phyloP scores from a whole-genome alignment of 2,113 vertebrate species.

The Panthera uncia region DNA sequence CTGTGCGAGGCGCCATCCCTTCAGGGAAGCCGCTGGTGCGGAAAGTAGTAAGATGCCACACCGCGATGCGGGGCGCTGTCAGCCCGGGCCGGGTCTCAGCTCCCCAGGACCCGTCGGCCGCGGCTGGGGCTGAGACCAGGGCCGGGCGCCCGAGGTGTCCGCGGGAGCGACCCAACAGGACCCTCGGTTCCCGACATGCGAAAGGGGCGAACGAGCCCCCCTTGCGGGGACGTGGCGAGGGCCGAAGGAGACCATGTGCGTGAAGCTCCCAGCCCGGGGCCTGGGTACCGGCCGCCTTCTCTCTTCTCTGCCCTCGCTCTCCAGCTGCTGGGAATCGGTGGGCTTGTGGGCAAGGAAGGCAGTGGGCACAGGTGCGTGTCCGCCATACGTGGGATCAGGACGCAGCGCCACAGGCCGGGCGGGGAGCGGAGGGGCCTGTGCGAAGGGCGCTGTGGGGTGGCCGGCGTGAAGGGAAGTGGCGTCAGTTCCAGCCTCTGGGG shows the following conservation, averaged over 20 bases:
- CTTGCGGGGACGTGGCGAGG: not conserved
- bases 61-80: fast-evolving
- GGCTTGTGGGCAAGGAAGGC: too few species aligned
- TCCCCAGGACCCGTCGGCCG: not conserved
- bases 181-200: not conserved
- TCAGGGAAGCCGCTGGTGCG: not conserved
- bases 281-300: not conserved
- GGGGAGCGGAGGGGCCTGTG: not conserved
- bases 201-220: not conserved
- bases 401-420: not conserved
- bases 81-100: not conserved
- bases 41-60: not conserved
- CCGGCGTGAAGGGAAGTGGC: not conserved
- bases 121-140: not conserved
- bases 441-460: not conserved
- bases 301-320: not conserved
- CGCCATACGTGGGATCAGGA: not conserved
- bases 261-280: not conserved
- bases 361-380: too few species aligned
- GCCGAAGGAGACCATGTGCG: too few species aligned
- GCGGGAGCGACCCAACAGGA: too few species aligned
- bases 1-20: too few species aligned
- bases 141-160: too few species aligned
- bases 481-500: not conserved
- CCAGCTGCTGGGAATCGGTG: not conserved